A percentile compares a stretch with the other conserved stretches of the same genome.
phyloP scores from a whole-genome alignment of 2,113 vertebrate genomes.

The Oceanodroma tethys region DNA sequence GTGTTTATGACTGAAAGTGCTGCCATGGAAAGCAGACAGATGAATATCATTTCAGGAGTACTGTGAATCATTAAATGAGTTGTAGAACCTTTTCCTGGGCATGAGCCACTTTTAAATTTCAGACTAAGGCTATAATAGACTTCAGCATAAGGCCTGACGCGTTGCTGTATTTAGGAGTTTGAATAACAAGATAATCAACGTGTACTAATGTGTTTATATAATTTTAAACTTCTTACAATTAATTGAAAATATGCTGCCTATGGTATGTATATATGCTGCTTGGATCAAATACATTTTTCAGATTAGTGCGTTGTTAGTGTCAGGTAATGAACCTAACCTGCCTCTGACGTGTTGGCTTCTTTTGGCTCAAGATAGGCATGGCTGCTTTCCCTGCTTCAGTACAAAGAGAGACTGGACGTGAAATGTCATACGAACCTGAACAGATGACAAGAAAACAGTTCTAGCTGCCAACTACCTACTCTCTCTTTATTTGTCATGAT shows the following conservation, averaged over 20 bases:
- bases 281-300: neutral
- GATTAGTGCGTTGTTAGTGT: neutral
- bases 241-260: neutral
- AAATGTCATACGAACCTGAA: neutral
- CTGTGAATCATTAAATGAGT: constrained; percentile 38
- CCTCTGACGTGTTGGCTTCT: neutral
- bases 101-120: constrained; percentile 14
- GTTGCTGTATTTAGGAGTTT: neutral
- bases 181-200: neutral
- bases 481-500: neutral
- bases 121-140: neutral
- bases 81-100: constrained; percentile 19
- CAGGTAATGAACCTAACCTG: neutral
- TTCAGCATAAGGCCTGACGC: neutral
- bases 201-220: neutral
- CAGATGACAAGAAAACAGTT: neutral
- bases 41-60: constrained; percentile 28
- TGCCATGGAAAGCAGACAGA: constrained; percentile 39
- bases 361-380: neutral
- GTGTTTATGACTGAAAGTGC: constrained; percentile 42
- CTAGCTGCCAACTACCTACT: neutral
- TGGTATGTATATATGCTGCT: neutral
- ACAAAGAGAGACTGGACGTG: neutral
- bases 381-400: neutral
- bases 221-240: neutral